These are phyloP conservation scores for Merluccius polli DNA, from an alignment of 2,797 vertebrate species.

Conservation along the genomic window DNA sequence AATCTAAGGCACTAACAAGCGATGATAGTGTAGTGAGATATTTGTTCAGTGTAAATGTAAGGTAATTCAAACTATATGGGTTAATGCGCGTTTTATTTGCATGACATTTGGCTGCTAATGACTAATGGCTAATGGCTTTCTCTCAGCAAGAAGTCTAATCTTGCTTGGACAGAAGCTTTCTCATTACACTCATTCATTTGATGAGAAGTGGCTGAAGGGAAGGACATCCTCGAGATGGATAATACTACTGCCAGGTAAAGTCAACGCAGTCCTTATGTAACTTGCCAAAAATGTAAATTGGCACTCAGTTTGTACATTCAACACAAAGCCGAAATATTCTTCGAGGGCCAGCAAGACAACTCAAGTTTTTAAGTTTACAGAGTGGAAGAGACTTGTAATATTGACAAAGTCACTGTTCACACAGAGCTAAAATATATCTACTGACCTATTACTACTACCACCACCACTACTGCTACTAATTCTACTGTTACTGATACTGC, in stretches of 20 bases:
- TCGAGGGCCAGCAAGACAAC: background rate
- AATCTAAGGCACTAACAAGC: background rate
- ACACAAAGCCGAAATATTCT: background rate
- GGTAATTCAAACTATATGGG: background rate
- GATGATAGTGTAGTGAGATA: background rate
- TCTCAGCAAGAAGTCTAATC: background rate
- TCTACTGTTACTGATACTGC: background rate
- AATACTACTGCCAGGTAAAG: background rate
- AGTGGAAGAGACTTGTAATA: background rate
- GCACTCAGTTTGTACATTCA: slow-evolving; percentile 1
- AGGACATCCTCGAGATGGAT: background rate
- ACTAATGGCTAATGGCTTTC: background rate
- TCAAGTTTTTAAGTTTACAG: background rate
- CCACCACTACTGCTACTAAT: background rate
- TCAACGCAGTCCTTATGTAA: background rate
- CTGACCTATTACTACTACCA: background rate
- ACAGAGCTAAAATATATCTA: background rate
- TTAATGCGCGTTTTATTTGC: background rate
- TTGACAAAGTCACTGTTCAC: background rate
- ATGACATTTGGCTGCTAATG: background rate
- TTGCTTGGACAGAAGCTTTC: slow-evolving; percentile 1
- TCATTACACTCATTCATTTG: background rate
- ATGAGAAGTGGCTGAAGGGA: slow-evolving; percentile 3
- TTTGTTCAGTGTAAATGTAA: background rate
- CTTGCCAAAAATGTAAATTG: background rate